Evolutionary conservation across 2,113 vertebrate genomes (phyloP).

Genomic region (Acanthochromis polyacanthus): DNA sequence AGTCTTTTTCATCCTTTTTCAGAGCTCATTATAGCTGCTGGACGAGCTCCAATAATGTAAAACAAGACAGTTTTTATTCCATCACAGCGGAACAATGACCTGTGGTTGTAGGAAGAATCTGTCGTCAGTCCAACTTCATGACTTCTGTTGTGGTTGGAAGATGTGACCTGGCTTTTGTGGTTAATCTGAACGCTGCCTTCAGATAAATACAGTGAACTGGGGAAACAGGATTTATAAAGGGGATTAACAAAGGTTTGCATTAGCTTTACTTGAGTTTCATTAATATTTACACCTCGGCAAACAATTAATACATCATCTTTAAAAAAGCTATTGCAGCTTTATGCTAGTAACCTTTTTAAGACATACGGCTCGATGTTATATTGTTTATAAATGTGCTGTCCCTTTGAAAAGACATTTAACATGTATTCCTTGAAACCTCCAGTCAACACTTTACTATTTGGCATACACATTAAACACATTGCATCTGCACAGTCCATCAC

Average conservation of each 20-base stretch:
- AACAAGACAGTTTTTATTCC: constrained; percentile 31
- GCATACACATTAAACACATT: too few relatives aligned
- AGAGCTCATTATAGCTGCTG: constrained; percentile 49
- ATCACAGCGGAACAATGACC: constrained; percentile 31
- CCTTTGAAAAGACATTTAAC: too few relatives aligned
- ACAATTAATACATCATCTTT: background rate
- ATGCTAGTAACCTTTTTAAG: background rate
- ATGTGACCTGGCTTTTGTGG: constrained; percentile 35
- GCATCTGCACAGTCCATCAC: too few relatives aligned
- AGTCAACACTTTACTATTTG: too few relatives aligned
- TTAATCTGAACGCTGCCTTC: constrained; percentile 15
- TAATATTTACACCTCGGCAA: background rate
- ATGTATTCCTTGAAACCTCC: too few relatives aligned
- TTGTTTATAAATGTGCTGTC: too few relatives aligned
- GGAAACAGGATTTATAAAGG: constrained; percentile 8
- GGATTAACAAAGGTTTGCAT: constrained; percentile 21
- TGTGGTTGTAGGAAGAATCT: constrained; percentile 7
- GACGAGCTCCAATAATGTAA: constrained; percentile 38
- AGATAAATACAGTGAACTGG: constrained; percentile 24
- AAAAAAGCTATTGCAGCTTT: background rate
- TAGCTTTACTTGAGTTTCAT: background rate
- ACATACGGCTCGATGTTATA: too few relatives aligned
- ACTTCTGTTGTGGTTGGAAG: constrained; percentile 50
- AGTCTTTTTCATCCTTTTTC: constrained; percentile 40
- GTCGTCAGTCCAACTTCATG: constrained; percentile 10